phyloP scores from a whole-genome alignment of 2,797 vertebrate species.

The Mus spretus region DNA sequence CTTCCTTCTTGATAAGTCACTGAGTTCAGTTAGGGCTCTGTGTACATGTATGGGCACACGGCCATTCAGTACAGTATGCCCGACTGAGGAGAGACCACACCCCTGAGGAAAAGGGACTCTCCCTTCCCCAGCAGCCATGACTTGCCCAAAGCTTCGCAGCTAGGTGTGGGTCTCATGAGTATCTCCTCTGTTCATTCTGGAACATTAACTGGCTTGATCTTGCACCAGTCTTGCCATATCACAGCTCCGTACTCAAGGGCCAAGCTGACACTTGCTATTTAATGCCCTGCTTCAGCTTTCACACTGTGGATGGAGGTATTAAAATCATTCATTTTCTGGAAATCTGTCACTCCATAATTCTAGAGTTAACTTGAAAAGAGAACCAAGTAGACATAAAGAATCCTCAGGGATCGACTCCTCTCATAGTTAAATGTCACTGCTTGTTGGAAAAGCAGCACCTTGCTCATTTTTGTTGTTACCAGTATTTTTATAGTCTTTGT shows the following conservation, averaged over 20 bases:
- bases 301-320: neutral
- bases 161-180: neutral
- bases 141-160: neutral
- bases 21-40: neutral
- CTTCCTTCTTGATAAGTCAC: neutral
- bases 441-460: neutral
- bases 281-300: constrained; percentile 30
- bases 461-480: neutral
- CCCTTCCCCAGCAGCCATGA: neutral
- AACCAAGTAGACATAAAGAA: constrained; percentile 5
- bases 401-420: neutral
- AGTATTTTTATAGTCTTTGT: neutral
- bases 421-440: neutral
- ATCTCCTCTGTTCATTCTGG: neutral
- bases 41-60: neutral
- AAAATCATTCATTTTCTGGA: constrained; percentile 13
- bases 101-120: neutral
- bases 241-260: neutral
- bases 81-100: neutral
- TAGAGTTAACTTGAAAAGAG: neutral
- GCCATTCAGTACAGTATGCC: too few relatives aligned
- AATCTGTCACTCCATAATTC: neutral
- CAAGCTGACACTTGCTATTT: neutral
- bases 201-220: neutral
- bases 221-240: constrained; percentile 44